Percentiles rank a stretch among this genome's conserved stretches.
Evolutionary conservation across 2,797 vertebrate genomes (phyloP).

Genomic region (Pogonophryne albipinna): DNA sequence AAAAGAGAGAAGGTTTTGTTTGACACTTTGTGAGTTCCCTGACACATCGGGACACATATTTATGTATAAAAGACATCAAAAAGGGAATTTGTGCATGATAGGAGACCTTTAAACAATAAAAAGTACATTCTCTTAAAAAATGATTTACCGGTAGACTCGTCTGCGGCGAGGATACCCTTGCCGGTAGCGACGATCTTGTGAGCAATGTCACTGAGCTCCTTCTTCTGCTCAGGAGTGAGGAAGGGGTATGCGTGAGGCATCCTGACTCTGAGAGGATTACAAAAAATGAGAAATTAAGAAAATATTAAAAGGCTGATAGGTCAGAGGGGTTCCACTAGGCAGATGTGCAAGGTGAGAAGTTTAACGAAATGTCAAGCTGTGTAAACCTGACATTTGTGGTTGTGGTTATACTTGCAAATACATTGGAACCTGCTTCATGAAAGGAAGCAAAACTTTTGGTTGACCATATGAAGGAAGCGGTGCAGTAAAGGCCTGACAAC

Average conservation of each 20-base stretch:
- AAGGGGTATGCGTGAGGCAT: conserved; percentile 92
- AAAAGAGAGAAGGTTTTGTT: too few relatives aligned
- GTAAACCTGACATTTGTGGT: not conserved
- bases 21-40: too few relatives aligned
- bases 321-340: not conserved
- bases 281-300: not conserved
- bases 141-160: conserved; percentile 91
- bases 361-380: not conserved
- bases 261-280: conserved; percentile 69
- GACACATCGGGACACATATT: too few relatives aligned
- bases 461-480: conserved; percentile 38
- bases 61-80: too few relatives aligned
- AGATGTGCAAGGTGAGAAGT: not conserved
- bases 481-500: not conserved
- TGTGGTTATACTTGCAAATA: not conserved
- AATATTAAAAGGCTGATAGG: not conserved
- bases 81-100: too few relatives aligned
- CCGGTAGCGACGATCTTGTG: conserved; percentile 89
- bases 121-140: not conserved
- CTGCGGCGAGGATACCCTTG: conserved; percentile 94
- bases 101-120: not conserved
- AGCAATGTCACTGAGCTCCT: conserved; percentile 93
- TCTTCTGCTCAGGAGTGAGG: conserved; percentile 94
- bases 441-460: accelerated
- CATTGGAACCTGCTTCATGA: conserved; percentile 12